Conservation (phyloP, 2,888 invertebrate genomes). For the Drosophila cyrtoloma region DNA sequence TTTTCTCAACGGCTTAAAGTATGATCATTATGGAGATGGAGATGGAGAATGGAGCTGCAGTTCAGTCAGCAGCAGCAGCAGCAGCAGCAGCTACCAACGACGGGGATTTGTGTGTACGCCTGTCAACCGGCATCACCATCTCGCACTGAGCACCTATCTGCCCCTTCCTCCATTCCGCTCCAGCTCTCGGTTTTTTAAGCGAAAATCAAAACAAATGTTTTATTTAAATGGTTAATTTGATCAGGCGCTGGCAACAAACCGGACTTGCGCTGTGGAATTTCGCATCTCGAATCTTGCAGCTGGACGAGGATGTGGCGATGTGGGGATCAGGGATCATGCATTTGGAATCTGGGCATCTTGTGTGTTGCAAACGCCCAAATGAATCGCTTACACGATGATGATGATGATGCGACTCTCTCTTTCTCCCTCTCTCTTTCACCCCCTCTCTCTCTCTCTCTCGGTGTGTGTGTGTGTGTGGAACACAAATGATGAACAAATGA, state of each 20-base stretch:
- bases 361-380: constrained; percentile 60
- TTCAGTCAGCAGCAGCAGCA: not conserved
- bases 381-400: constrained; percentile 72
- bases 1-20: constrained; percentile 19
- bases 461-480: constrained; percentile 14
- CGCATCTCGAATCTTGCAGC: constrained; percentile 10
- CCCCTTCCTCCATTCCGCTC: not conserved
- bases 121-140: constrained; percentile 55
- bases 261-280: constrained; percentile 20
- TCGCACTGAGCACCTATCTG: not conserved
- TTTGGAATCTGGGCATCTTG: constrained; percentile 6
- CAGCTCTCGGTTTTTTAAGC: constrained; percentile 10
- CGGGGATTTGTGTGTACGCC: constrained; percentile 43
- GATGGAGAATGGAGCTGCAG: constrained; percentile 8
- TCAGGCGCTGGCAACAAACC: constrained; percentile 36
- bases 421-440: no score
- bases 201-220: constrained; percentile 76
- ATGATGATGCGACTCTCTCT: constrained; percentile 52
- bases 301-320: not conserved
- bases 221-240: constrained; percentile 78
- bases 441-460: not conserved
- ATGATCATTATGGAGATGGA: constrained; percentile 34
- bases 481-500: constrained; percentile 65
- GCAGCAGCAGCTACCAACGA: constrained; percentile 37
- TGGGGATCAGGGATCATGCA: not conserved